Conservation (phyloP, 1,140 invertebrate genomes). For the Leptinotarsa lineolata region DNA sequence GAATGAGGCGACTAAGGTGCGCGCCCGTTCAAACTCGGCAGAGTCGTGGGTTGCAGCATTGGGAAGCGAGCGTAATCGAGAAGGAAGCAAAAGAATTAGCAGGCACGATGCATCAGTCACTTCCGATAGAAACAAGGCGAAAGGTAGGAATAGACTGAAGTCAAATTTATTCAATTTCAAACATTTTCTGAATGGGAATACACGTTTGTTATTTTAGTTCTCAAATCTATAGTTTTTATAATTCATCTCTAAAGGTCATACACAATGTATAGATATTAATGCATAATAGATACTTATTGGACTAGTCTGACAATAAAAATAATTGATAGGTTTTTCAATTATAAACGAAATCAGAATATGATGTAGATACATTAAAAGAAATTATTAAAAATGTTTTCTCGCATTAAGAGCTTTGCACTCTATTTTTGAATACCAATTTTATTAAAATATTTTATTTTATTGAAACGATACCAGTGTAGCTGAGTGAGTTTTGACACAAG, state of each 20-base stretch:
- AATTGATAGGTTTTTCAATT: no score
- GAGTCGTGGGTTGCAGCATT: conserved; percentile 60
- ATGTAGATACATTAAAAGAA: no score
- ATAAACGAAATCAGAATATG: no score
- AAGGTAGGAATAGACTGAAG: conserved; percentile 14
- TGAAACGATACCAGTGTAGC: neutral
- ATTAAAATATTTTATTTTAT: neutral
- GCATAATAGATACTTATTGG: no score
- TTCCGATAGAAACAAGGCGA: conserved; percentile 34
- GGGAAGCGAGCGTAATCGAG: conserved; percentile 28
- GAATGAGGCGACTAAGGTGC: conserved; percentile 41
- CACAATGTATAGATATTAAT: no score
- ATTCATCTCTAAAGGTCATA: no score
- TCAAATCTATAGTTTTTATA: no score
- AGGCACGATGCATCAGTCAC: conserved; percentile 23
- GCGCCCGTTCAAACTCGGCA: conserved; percentile 62
- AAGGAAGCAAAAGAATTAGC: conserved; percentile 30
- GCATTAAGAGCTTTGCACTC: neutral
- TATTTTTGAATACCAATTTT: neutral
- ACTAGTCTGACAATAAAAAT: no score
- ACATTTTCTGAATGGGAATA: no score
- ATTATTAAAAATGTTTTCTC: neutral
- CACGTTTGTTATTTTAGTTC: no score
- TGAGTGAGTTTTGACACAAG: conserved; percentile 9
- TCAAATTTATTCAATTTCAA: no score